phyloP scores from a whole-genome alignment of 2,888 invertebrate genomes.

The Campopleginae sp. region DNA sequence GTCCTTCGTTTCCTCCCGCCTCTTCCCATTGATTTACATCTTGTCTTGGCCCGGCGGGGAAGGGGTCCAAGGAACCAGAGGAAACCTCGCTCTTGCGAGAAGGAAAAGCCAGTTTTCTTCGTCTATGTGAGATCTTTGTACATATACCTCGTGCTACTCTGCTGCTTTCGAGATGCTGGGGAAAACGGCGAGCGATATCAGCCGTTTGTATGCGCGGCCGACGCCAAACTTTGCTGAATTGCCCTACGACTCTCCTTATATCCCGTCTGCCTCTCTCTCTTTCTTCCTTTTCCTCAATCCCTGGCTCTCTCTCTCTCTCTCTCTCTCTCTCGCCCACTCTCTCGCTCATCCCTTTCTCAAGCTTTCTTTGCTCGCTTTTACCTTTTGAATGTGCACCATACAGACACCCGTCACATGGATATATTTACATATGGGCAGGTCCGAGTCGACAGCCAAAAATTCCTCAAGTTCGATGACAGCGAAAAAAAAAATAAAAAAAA shows the following conservation, averaged over 20 bases:
- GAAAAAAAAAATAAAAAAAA: neutral
- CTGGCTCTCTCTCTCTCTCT: slow-evolving; percentile 67
- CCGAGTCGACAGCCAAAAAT: neutral
- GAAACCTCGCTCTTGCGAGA: slow-evolving; percentile 27
- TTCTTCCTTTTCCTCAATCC: slow-evolving; percentile 21
- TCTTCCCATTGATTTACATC: slow-evolving; percentile 83
- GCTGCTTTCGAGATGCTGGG: slow-evolving; percentile 34
- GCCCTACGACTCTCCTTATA: slow-evolving; percentile 83
- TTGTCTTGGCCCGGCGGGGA: slow-evolving; percentile 76
- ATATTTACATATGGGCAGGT: slow-evolving; percentile 24
- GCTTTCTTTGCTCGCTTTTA: slow-evolving; percentile 59
- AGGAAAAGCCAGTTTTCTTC: slow-evolving; percentile 34
- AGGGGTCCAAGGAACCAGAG: slow-evolving; percentile 31
- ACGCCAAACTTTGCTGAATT: slow-evolving; percentile 84
- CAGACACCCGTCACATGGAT: slow-evolving; percentile 44
- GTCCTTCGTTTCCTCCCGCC: slow-evolving; percentile 76
- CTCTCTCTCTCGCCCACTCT: slow-evolving; percentile 68
- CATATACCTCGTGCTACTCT: slow-evolving; percentile 29
- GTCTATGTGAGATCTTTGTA: slow-evolving; percentile 17
- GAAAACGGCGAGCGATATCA: slow-evolving; percentile 78
- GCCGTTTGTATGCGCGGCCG: slow-evolving; percentile 83
- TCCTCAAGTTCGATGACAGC: neutral
- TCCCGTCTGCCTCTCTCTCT: slow-evolving; percentile 69
- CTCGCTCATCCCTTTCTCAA: slow-evolving; percentile 56
- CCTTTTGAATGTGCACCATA: slow-evolving; percentile 50